phyloP scores from a whole-genome alignment of 2,797 vertebrate species.

The Sebastes glaucus region DNA sequence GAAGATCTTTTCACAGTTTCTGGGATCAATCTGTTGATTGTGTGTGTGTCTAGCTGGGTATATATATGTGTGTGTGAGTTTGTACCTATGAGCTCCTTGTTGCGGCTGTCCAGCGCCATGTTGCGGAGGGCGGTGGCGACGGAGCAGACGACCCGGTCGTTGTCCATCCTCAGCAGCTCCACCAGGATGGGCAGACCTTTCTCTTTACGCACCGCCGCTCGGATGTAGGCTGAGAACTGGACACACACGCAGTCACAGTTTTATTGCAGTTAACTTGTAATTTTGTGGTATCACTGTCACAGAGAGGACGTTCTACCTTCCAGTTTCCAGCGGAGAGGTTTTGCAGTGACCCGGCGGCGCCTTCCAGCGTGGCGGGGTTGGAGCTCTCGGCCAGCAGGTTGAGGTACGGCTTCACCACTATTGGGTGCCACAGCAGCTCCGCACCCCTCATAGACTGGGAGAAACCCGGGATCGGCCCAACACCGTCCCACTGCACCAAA shows the following conservation, averaged over 20 bases:
- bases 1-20: background rate
- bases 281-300: too few species aligned
- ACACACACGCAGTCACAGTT: background rate
- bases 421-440: constrained; percentile 97
- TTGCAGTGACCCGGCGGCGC: constrained; percentile 95
- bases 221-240: constrained; percentile 96
- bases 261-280: background rate
- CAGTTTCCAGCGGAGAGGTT: constrained; percentile 98
- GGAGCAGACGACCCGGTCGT: constrained; percentile 95
- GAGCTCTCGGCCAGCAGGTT: constrained; percentile 97
- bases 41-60: background rate
- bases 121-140: constrained; percentile 96
- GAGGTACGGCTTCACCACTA: constrained; percentile 96
- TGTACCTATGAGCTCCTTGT: constrained; percentile 97
- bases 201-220: constrained; percentile 95
- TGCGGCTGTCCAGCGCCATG: constrained; percentile 95
- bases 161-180: constrained; percentile 97
- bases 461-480: constrained; percentile 92
- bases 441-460: constrained; percentile 93
- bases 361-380: constrained; percentile 96
- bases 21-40: background rate
- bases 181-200: constrained; percentile 98
- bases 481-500: constrained; percentile 91
- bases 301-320: constrained; percentile 83
- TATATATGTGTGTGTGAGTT: background rate